A percentile compares a stretch with the other conserved stretches of the same genome.
phyloP scores from a whole-genome alignment of 2,113 vertebrate genomes.

The Podarcis muralis region DNA sequence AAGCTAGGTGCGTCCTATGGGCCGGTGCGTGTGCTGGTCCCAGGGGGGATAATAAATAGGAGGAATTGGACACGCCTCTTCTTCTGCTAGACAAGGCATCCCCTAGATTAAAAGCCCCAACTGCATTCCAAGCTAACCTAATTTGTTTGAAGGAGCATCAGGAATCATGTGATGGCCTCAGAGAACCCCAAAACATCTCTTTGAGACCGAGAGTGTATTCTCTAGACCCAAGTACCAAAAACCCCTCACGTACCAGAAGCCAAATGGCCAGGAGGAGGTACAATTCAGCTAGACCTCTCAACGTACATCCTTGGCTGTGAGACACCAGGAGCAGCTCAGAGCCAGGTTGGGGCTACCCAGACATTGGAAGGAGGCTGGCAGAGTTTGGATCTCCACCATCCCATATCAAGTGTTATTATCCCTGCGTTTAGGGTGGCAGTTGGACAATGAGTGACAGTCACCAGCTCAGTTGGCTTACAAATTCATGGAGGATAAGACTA shows the following conservation, averaged over 20 bases:
- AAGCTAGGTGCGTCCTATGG: too few relatives aligned
- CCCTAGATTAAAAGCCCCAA: too few relatives aligned
- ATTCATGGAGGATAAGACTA: too few relatives aligned
- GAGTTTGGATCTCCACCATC: neutral
- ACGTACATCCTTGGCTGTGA: neutral
- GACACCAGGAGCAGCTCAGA: neutral
- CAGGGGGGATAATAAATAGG: too few relatives aligned
- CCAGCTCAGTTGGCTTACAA: neutral
- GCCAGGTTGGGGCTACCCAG: neutral
- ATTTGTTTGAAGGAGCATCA: neutral
- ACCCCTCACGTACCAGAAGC: neutral
- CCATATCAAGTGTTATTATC: neutral
- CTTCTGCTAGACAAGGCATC: too few relatives aligned
- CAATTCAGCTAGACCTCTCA: neutral
- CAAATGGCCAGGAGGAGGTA: neutral
- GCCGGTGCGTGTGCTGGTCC: too few relatives aligned
- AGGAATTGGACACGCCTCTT: too few relatives aligned
- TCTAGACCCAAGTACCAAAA: neutral
- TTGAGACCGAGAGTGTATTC: neutral
- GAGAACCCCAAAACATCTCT: neutral
- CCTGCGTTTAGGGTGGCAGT: neutral
- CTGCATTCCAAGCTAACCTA: neutral
- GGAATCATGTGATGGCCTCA: too few relatives aligned
- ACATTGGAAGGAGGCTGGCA: neutral
- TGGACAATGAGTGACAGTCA: neutral